phyloP scores from a whole-genome alignment of 2,888 invertebrate genomes.

The Andrena haemorrhoa region DNA sequence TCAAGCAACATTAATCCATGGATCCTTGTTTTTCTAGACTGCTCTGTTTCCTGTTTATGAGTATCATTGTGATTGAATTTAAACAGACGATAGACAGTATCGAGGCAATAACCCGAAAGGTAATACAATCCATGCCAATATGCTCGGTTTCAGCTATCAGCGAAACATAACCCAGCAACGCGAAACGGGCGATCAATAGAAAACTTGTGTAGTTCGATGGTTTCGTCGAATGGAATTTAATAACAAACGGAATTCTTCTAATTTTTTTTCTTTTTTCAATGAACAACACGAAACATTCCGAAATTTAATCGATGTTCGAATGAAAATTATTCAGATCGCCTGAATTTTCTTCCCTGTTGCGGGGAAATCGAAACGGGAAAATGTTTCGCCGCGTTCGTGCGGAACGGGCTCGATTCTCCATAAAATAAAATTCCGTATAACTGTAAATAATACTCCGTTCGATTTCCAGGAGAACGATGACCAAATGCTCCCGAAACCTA shows the following conservation, averaged over 20 bases:
- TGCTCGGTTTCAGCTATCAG: neutral
- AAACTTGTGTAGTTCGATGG: neutral
- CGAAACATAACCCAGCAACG: neutral
- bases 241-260: neutral
- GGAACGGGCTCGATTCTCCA: neutral
- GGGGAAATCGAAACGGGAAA: neutral
- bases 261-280: neutral
- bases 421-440: slow-evolving; percentile 24
- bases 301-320: neutral
- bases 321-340: slow-evolving; percentile 3
- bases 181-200: neutral
- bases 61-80: no score
- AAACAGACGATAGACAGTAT: no score
- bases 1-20: no score
- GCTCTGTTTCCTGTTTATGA: no score
- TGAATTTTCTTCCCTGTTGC: neutral
- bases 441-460: slow-evolving; percentile 33
- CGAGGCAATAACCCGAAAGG: no score
- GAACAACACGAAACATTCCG: neutral
- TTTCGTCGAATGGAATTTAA: slow-evolving; percentile 7
- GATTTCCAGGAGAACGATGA: slow-evolving; percentile 6
- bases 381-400: neutral
- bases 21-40: no score
- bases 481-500: slow-evolving; percentile 39
- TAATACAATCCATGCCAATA: no score